phyloP scores from a whole-genome alignment of 1,140 invertebrate species.

The Drosophila seguyi region DNA sequence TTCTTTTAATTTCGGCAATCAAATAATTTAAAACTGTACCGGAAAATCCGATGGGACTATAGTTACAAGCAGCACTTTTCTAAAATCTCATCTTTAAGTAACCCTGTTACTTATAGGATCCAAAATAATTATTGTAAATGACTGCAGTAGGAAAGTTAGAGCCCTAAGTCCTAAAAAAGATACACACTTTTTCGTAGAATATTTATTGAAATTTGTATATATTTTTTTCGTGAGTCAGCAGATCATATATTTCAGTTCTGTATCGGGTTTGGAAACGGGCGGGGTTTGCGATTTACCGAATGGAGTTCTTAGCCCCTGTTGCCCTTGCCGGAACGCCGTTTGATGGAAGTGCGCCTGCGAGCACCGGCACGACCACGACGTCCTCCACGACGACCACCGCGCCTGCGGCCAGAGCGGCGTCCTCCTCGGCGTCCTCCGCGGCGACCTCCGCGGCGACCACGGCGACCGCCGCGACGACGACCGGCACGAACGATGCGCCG shows the following conservation, averaged over 20 bases:
- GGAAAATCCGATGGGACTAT: too few relatives aligned
- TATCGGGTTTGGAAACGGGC: neutral
- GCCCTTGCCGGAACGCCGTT: slow-evolving; percentile 44
- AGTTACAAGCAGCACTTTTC: neutral
- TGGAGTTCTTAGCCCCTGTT: slow-evolving; percentile 38
- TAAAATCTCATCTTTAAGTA: neutral
- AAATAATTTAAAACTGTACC: too few relatives aligned
- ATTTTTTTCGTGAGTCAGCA: slow-evolving; percentile 17
- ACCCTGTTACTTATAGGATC: neutral
- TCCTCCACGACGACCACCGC: slow-evolving; percentile 22
- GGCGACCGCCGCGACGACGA: slow-evolving; percentile 34
- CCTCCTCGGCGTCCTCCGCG: slow-evolving; percentile 27
- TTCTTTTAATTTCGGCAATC: too few relatives aligned
- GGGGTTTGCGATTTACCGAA: neutral
- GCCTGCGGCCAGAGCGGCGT: slow-evolving; percentile 24
- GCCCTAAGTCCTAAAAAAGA: neutral
- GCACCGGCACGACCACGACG: slow-evolving; percentile 45
- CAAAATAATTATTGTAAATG: neutral
- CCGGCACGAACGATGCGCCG: slow-evolving; percentile 60
- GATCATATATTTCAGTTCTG: slow-evolving; percentile 23
- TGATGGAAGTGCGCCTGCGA: slow-evolving; percentile 45
- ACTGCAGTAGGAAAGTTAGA: neutral
- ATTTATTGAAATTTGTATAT: slow-evolving; percentile 1
- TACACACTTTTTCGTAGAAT: neutral
- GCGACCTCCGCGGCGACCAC: slow-evolving; percentile 30